Conservation (phyloP, 2,113 vertebrate species). For the Scomber japonicus region DNA sequence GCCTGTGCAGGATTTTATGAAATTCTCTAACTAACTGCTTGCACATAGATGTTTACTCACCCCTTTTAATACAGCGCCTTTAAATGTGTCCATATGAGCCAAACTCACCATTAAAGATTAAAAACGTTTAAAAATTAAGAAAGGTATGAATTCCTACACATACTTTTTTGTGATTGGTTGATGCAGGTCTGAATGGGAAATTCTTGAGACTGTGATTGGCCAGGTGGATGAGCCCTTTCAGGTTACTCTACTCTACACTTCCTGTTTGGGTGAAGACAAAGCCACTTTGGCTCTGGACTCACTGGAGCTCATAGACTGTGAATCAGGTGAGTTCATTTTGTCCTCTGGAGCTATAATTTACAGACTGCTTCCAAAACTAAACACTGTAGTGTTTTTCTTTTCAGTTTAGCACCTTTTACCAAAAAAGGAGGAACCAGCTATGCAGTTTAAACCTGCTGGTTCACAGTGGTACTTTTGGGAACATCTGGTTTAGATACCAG, state of each 20-base stretch:
- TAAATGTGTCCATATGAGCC: background rate
- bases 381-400: background rate
- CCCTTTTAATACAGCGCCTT: background rate
- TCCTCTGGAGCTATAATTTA: background rate
- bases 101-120: background rate
- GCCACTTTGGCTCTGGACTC: slow-evolving; percentile 86
- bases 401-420: background rate
- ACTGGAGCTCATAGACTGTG: slow-evolving; percentile 86
- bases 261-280: slow-evolving; percentile 74
- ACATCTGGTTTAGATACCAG: background rate
- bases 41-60: background rate
- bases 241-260: slow-evolving; percentile 87
- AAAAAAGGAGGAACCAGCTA: background rate
- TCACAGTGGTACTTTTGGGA: background rate
- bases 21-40: background rate
- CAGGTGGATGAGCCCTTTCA: slow-evolving; percentile 86
- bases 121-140: background rate
- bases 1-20: background rate
- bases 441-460: background rate
- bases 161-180: slow-evolving; percentile 35
- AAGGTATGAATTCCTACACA: background rate
- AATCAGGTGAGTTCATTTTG: slow-evolving; percentile 76
- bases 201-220: slow-evolving; percentile 84
- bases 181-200: slow-evolving; percentile 86
- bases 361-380: background rate